A percentile compares a stretch with the other conserved stretches of the same genome.
Conservation (phyloP, 1,140 invertebrate species). For the Aphidius gifuensis region DNA sequence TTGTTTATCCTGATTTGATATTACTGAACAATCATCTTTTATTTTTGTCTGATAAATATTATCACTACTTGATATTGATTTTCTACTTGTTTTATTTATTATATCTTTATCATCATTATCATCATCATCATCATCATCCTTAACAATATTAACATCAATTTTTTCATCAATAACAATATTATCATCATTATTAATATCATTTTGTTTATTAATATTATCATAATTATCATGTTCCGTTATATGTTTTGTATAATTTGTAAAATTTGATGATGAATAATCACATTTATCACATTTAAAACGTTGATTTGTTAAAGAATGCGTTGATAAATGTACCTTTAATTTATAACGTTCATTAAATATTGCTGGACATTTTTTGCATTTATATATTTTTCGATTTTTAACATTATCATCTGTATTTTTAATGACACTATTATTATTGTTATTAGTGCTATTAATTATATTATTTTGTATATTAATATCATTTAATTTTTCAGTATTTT, state of each 20-base stretch:
- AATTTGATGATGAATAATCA: slow-evolving; percentile 86
- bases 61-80: slow-evolving; percentile 16
- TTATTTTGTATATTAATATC: too few species aligned
- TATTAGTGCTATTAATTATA: too few species aligned
- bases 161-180: slow-evolving; percentile 34
- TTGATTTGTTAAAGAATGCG: slow-evolving; percentile 77
- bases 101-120: slow-evolving; percentile 51
- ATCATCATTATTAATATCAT: slow-evolving; percentile 51
- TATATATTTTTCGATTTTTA: slow-evolving; percentile 74
- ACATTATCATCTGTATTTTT: too few species aligned
- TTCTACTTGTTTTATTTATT: slow-evolving; percentile 41
- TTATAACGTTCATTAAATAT: slow-evolving; percentile 75
- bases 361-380: slow-evolving; percentile 83
- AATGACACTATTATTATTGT: too few species aligned
- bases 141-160: slow-evolving; percentile 50
- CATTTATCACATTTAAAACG: slow-evolving; percentile 80
- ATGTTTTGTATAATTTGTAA: slow-evolving; percentile 79
- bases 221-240: slow-evolving; percentile 72
- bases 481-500: too few species aligned
- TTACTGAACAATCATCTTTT: slow-evolving; percentile 14
- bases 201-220: slow-evolving; percentile 63
- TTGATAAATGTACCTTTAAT: slow-evolving; percentile 60
- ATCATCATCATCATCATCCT: slow-evolving; percentile 37
- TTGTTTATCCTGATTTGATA: slow-evolving; percentile 49
- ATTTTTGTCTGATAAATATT: background rate